Conservation (phyloP, 2,797 vertebrate genomes). For the Ceryle rudis region DNA sequence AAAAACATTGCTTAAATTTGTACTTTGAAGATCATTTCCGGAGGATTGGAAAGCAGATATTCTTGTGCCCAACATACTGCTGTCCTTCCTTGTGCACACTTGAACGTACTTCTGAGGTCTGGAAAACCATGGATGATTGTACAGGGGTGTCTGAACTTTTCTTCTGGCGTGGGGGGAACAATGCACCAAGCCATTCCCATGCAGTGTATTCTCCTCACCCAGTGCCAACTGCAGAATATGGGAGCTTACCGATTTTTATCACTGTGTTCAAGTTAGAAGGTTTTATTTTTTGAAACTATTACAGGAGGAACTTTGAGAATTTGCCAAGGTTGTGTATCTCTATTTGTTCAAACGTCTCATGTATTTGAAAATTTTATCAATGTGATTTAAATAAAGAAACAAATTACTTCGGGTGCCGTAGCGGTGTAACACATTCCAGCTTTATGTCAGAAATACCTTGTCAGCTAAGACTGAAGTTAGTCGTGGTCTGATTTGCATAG, state of each 20-base stretch:
- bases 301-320: neutral
- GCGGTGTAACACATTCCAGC: neutral
- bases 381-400: neutral
- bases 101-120: neutral
- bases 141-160: neutral
- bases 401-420: neutral
- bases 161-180: rapidly evolving
- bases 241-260: neutral
- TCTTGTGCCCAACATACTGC: neutral
- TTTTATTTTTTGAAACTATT: neutral
- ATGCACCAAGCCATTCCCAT: neutral
- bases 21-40: neutral
- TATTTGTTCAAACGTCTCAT: neutral
- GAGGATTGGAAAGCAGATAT: neutral
- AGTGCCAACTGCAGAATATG: rapidly evolving
- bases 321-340: neutral
- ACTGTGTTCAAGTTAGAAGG: neutral
- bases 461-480: neutral
- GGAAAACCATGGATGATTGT: neutral
- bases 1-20: neutral
- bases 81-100: neutral
- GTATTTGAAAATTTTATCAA: neutral
- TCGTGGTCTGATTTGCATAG: neutral
- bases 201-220: neutral
- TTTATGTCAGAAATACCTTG: neutral